phyloP scores from a whole-genome alignment of 2,888 invertebrate species.

The Yponomeuta cagnagella region DNA sequence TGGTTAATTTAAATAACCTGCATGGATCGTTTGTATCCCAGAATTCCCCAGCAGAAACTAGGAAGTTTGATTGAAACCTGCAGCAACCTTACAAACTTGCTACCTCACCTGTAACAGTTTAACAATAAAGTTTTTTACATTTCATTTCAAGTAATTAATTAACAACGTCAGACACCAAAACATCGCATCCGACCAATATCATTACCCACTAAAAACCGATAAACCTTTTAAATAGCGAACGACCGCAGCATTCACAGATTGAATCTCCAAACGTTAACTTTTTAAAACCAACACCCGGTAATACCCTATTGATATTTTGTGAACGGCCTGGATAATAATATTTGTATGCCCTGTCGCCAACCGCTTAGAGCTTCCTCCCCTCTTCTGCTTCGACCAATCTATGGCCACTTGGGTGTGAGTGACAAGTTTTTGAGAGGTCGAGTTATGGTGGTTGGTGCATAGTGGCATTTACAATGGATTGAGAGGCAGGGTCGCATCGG shows the following conservation, averaged over 20 bases:
- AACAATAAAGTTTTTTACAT: no score
- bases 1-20: no score
- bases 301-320: conserved; percentile 74
- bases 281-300: conserved; percentile 67
- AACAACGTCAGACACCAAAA: background rate
- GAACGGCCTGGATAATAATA: conserved; percentile 73
- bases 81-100: no score
- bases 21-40: no score
- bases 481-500: conserved; percentile 63
- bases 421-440: conserved; percentile 28
- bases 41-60: no score
- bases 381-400: background rate
- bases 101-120: no score
- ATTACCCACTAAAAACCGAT: background rate
- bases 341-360: conserved; percentile 47
- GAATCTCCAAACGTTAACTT: conserved; percentile 59
- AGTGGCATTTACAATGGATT: conserved; percentile 66
- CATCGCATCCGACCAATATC: background rate
- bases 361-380: background rate
- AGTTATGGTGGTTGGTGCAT: conserved; percentile 38
- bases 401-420: background rate
- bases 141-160: no score
- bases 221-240: background rate
- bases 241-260: background rate
- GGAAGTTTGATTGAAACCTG: no score